Base-by-base conservation (phyloP, 1,140 invertebrate genomes). In the Parapsyche elsis region DNA sequence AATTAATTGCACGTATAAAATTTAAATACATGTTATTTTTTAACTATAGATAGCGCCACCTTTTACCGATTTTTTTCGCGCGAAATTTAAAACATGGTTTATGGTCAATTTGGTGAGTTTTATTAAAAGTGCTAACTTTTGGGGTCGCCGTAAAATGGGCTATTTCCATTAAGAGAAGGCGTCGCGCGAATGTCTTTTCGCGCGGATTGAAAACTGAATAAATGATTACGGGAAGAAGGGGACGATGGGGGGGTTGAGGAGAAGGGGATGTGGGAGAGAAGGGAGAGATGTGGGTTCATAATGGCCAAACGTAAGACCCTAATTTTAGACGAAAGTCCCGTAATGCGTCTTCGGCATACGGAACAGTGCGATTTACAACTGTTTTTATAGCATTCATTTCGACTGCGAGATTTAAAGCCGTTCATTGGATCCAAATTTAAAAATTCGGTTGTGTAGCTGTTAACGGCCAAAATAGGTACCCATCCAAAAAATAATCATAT, bases 141-240 rank as follows among this genome's bases (percentile, higher is more conserved):
- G 49, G 49, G 49, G 16, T 53, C 49, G 45, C 49, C 49, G 49
- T 53, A 53, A 53, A 53, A 53, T 53, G 16, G 49, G 10, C 49
- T 16, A 16, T 14, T 16, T 16, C 49, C 49, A 16, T 53, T 53
- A 53, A 53, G 16, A 53, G 24, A 21, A 21, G 64, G 30, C 30
- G 30, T 38, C 30, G 1, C 30, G 1, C 30, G 30, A 67, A 67
- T 24, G 64, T 24, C 64, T 24, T 67, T 67, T 53, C 10, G 49
- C 59, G 59, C 64, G 64, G 64, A 67, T 67, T 67, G 64, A 67
- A 67, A 67, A 23, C 64, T 67, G 64, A 67, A 67, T 67, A 67
- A 67, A 67, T 67, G 64, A 67, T 67, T 23, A 30, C 21, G 64
- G n/a, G n/a, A 61, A 21, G 21, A 7, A 19, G 21, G 57, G 57